Percentiles rank a stretch among this genome's conserved stretches.
Evolutionary conservation across 2,797 vertebrate species (phyloP).

Genomic region (Sebastes paucispinis): DNA sequence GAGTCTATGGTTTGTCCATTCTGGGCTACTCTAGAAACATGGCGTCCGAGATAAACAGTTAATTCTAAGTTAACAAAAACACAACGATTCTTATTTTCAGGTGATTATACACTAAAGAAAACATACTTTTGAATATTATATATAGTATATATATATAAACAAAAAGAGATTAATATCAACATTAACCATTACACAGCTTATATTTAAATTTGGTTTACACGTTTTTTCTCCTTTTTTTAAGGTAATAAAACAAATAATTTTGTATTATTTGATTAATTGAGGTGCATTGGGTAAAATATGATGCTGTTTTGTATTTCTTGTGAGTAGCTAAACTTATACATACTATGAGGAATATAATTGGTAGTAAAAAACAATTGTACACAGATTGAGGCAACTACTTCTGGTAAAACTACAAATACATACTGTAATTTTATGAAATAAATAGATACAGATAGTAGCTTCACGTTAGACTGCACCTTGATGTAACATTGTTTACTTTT

Average conservation of each 20-base stretch:
- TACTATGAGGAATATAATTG: background rate
- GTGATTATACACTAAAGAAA: too few species aligned
- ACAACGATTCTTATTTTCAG: too few species aligned
- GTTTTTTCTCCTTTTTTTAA: rapidly evolving
- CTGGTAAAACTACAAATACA: background rate
- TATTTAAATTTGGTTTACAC: background rate
- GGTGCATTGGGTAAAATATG: background rate
- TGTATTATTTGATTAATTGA: background rate
- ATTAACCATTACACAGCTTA: background rate
- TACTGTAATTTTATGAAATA: background rate
- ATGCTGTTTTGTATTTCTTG: background rate
- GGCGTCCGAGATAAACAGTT: too few species aligned
- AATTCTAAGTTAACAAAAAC: rapidly evolving
- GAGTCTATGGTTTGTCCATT: too few species aligned
- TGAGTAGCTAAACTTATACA: background rate
- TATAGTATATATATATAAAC: too few species aligned
- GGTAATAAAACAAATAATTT: too few species aligned
- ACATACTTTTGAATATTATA: too few species aligned
- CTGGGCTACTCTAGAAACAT: too few species aligned
- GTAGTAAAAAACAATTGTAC: rapidly evolving
- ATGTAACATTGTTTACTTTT: background rate
- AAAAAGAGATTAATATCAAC: background rate
- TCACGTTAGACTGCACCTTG: background rate
- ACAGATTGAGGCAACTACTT: too few species aligned
- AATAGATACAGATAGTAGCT: background rate